Conservation (phyloP, 1,140 invertebrate genomes). For the Maniola jurtina region DNA sequence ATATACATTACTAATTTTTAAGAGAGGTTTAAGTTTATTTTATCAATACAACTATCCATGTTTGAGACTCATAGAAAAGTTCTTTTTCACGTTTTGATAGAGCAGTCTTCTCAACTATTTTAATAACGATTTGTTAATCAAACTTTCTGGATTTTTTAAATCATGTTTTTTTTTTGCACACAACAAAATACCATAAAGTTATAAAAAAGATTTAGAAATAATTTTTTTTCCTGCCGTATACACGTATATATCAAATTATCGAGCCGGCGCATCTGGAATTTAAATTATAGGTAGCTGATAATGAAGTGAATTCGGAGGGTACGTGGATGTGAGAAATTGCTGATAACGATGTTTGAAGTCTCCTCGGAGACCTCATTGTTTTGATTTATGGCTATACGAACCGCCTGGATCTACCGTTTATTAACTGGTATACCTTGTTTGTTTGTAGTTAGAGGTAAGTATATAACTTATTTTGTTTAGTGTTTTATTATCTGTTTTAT, state of each 20-base stretch:
- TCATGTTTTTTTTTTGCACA: no score
- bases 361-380: slow-evolving; percentile 2
- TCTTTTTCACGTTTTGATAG: no score
- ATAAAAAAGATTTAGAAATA: background rate
- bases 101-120: no score
- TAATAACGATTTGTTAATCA: no score
- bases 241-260: background rate
- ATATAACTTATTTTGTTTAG: no score
- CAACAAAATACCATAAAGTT: background rate
- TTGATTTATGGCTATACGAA: background rate
- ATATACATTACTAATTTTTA: no score
- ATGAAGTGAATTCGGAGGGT: slow-evolving; percentile 2
- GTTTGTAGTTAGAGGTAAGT: background rate
- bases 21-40: no score
- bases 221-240: background rate
- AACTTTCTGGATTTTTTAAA: no score
- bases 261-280: background rate
- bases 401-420: background rate
- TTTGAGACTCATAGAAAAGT: no score
- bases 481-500: no score
- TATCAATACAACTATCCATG: no score
- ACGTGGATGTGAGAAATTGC: slow-evolving; percentile 4
- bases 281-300: slow-evolving; percentile 3
- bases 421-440: background rate
- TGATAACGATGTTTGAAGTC: slow-evolving; percentile 4